Percentiles rank a stretch among this genome's conserved stretches.
These are phyloP conservation scores for Sanderia malayensis DNA, from an alignment of 30 jellyfish, hydroid and myxozoan species.

Conservation along the genomic window DNA sequence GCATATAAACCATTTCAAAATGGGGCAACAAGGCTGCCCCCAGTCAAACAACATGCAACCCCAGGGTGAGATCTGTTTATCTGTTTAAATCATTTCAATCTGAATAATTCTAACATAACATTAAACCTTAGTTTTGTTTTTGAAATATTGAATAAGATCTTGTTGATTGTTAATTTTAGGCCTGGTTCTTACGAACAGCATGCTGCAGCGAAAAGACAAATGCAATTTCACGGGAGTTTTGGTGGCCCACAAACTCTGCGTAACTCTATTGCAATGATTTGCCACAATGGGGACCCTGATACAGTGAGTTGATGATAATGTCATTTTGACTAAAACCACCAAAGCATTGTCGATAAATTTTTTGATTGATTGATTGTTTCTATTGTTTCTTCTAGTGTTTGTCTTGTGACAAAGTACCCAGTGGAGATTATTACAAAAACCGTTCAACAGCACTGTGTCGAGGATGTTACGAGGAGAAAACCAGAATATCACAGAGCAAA, in stretches of 20 bases:
- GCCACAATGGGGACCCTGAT: constrained; percentile 81
- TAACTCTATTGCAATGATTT: constrained; percentile 62
- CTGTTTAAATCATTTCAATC: too few species aligned
- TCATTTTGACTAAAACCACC: too few species aligned
- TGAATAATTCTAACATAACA: too few species aligned
- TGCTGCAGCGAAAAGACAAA: constrained; percentile 66
- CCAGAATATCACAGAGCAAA: constrained; percentile 20
- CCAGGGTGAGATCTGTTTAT: constrained; percentile 99
- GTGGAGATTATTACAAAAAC: constrained; percentile 72
- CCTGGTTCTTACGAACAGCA: constrained; percentile 91
- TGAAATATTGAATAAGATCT: too few species aligned
- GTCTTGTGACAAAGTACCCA: constrained; percentile 56
- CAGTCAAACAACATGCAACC: constrained; percentile 56
- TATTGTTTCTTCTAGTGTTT: constrained; percentile 54
- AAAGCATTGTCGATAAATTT: background rate
- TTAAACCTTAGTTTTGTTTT: too few species aligned
- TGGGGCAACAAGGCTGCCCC: constrained; percentile 78
- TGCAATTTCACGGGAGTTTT: constrained; percentile 81
- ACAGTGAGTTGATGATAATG: constrained; percentile 45
- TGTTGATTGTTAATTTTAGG: constrained; percentile 18
- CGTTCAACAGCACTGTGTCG: constrained; percentile 56
- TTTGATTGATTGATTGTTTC: too few species aligned
- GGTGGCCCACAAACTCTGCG: constrained; percentile 94
- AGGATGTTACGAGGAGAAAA: constrained; percentile 44
- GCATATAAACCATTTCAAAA: constrained; percentile 79